Evolutionary conservation across 64 coral and sea anemone genomes (phyloP), one percentile per base, ranked within the genome.

Genomic region (Montipora sp.): DNA sequence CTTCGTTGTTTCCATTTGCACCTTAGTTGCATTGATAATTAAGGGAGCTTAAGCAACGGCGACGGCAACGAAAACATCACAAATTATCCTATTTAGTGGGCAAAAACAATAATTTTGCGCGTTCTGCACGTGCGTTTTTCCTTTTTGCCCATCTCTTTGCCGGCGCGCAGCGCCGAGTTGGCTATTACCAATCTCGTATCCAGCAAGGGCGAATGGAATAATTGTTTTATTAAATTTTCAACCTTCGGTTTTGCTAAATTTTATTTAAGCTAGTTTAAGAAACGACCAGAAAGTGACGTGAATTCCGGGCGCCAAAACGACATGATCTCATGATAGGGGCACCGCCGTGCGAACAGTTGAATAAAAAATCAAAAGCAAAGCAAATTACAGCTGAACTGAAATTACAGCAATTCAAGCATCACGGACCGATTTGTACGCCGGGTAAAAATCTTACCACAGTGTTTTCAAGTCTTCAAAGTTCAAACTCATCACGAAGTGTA

Each of bases 391-490:
- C 61, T 66, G 61, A 66, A 66, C 61, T 66, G 8, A 66, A 66
- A 66, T 66, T 66, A 66, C 61, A 66, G 61, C 61, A 66, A 66
- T 66, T 14, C 61, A 66, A 66, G 61, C 61, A 7, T 66, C 61
- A 66, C 61, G 61, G 61, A 66, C 16, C 2, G 61, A n/a, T 66
- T 66, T 66, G 61, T 12, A 66, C 61, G 60, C 27, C 27, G 1
- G 61, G 1, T 66, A 66, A 66, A 66, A 11, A 7, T 14, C 61
- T 16, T 66, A 66, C 61, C 15, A 8, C 61, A 66, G 61, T 66
- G 61, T 66, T 66, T 14, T 66, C 61, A 83, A 83, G 20, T 83
- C 69, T 88, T 88, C 66, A 20, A 75, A 88, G 46, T 50, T 75
- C 72, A 88, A 51, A 16, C 71, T 75, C 67, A 66, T 66, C 61